Base-by-base conservation (phyloP, 2,113 vertebrate species). In the Passer domesticus region DNA sequence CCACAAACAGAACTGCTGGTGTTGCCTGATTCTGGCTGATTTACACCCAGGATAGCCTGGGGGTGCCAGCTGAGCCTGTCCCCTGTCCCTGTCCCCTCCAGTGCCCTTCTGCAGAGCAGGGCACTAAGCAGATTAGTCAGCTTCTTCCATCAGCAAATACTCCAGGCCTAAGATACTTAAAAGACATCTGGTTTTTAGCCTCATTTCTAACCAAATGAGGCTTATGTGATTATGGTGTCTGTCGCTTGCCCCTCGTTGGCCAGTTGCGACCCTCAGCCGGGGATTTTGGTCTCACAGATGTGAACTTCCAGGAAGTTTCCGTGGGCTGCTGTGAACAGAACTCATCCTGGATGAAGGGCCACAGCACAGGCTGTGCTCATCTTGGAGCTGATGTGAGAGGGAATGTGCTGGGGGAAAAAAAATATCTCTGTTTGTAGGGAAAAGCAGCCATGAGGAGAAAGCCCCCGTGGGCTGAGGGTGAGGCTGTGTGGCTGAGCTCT, bases 161-260 rank as follows among this genome's bases (percentile, higher is more conserved):
- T 87, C 10, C 0, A 2, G 41, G 90, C 69, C 84, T 91, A n/a
- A 90, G 96, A 85, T 82, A 94, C 92, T 94, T 93, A 92, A 3
- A 88, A 94, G 92, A 94, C 94, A 92, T 93, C 95, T 95, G 92
- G 0, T 92, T 96, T 96, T 94, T 92, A 96, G 46, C 92, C 79
- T 96, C 70, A 43, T 96, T 94, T 93, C 94, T 76, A 15, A 30
- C 68, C 67, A 91, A 91, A 94, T 66, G 78, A 96, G 70, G 90
- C 82, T 96, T 91, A 93, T 77, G 90, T 62, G 95, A 90, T 96
- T 95, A 95, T 13, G 3, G 43, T 47, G 88, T 88, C 95, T 95
- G 90, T 55, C 18, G 13, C 55, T 58, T 39, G 88, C 74, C 83
- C 59, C 79, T 94, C 0, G 1, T 33, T 55, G 90, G 88, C 90